These are phyloP conservation scores for Pampusana beccarii DNA, from an alignment of 2,113 vertebrate species.

Conservation along the genomic window DNA sequence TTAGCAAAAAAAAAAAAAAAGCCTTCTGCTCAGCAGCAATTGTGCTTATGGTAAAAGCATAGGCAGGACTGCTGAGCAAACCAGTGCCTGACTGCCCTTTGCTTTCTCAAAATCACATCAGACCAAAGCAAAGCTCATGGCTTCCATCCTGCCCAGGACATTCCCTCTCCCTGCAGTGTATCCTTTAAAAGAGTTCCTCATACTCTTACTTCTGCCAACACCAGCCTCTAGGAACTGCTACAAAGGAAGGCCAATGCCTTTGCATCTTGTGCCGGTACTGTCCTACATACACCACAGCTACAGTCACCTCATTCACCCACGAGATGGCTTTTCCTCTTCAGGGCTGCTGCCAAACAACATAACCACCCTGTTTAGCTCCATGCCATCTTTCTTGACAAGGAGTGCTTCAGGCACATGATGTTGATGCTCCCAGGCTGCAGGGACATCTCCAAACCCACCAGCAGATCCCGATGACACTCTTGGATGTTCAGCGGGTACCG, in stretches of 20 bases:
- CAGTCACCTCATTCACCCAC: not conserved
- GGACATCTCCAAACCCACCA: constrained; percentile 79
- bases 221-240: not conserved
- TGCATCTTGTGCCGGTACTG: not conserved
- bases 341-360: not conserved
- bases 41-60: not conserved
- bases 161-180: not conserved
- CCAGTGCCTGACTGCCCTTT: not conserved
- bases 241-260: not conserved
- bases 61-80: not conserved
- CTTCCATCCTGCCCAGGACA: not conserved
- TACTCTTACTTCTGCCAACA: not conserved
- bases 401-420: constrained; percentile 77
- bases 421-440: constrained; percentile 73
- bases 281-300: not conserved
- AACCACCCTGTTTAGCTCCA: constrained; percentile 69
- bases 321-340: not conserved
- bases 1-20: not conserved
- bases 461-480: constrained; percentile 79
- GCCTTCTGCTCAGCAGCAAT: not conserved
- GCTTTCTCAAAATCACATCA: not conserved
- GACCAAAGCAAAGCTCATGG: not conserved
- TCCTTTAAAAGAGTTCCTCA: not conserved
- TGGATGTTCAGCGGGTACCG: constrained; percentile 78
- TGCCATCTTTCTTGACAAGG: constrained; percentile 78